Percentiles rank a stretch among this genome's conserved stretches.
Conservation (phyloP, 2,113 vertebrate species). For the Columba livia region DNA sequence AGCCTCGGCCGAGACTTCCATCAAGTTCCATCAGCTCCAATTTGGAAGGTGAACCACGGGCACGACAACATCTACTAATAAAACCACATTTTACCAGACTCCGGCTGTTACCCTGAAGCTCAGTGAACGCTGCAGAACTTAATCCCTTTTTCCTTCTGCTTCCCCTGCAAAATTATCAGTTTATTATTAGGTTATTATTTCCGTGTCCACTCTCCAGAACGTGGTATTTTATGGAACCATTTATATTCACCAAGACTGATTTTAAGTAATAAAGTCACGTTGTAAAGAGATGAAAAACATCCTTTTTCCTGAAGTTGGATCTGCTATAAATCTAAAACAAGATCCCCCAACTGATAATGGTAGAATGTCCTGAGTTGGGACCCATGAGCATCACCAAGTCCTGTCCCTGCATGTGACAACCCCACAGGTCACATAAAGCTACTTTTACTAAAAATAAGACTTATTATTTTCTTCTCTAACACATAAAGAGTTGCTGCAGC, state of each 20-base stretch:
- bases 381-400: no score
- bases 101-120: rapidly evolving
- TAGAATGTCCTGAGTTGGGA: no score
- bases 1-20: not conserved
- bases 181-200: no score
- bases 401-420: no score
- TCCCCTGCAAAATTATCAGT: not conserved
- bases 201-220: not conserved
- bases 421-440: no score
- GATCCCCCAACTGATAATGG: no score
- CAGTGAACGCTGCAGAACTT: rapidly evolving
- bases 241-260: not conserved
- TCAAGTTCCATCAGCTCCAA: not conserved
- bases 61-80: not conserved
- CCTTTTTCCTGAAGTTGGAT: not conserved
- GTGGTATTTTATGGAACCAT: no score
- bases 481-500: not conserved
- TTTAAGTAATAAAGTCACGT: no score
- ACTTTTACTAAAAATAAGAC: not conserved
- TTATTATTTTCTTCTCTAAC: no score
- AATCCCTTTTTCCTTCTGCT: not conserved
- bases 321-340: not conserved
- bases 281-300: not conserved
- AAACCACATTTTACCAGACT: not conserved
- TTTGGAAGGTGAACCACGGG: not conserved